Percentiles rank a stretch among this genome's conserved stretches.
Evolutionary conservation across 2,113 vertebrate species (phyloP).

Genomic region (Percopsis transmontana): DNA sequence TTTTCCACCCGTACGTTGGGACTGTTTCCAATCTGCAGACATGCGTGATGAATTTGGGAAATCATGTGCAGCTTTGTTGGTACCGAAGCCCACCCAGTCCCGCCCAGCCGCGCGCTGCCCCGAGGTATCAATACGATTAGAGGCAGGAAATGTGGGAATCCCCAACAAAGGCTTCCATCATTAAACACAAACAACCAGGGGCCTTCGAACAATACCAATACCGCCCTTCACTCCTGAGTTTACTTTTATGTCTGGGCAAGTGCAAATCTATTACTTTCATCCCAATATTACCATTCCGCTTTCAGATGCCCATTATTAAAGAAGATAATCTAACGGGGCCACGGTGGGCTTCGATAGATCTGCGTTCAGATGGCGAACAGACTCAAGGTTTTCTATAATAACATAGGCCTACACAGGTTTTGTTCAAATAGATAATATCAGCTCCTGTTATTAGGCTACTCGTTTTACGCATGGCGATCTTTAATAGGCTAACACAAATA

Average conservation of each 20-base stretch:
- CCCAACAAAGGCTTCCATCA: slow-evolving; percentile 72
- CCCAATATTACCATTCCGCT: slow-evolving; percentile 40
- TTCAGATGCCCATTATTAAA: slow-evolving; percentile 49
- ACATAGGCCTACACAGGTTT: slow-evolving; percentile 7
- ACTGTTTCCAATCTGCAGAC: slow-evolving; percentile 79
- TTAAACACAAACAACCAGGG: slow-evolving; percentile 75
- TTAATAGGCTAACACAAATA: slow-evolving; percentile 36
- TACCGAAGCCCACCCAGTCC: slow-evolving; percentile 75
- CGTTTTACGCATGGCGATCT: slow-evolving; percentile 28
- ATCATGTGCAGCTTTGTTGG: slow-evolving; percentile 76
- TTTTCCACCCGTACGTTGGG: slow-evolving; percentile 32
- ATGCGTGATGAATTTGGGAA: slow-evolving; percentile 79
- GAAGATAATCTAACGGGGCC: slow-evolving; percentile 40
- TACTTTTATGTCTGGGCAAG: slow-evolving; percentile 58
- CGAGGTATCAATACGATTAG: slow-evolving; percentile 74
- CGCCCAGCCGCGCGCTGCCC: slow-evolving; percentile 56
- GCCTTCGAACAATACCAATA: slow-evolving; percentile 60
- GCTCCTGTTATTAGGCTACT: neutral
- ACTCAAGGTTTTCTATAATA: slow-evolving; percentile 15
- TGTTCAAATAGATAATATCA: too few species aligned
- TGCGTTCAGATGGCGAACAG: slow-evolving; percentile 22
- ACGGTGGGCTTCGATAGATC: slow-evolving; percentile 16
- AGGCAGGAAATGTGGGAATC: slow-evolving; percentile 80
- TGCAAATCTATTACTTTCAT: slow-evolving; percentile 68
- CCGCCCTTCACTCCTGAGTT: slow-evolving; percentile 40